Base-by-base conservation (phyloP, 1,140 invertebrate species). In the Mesaphorura yosii region DNA sequence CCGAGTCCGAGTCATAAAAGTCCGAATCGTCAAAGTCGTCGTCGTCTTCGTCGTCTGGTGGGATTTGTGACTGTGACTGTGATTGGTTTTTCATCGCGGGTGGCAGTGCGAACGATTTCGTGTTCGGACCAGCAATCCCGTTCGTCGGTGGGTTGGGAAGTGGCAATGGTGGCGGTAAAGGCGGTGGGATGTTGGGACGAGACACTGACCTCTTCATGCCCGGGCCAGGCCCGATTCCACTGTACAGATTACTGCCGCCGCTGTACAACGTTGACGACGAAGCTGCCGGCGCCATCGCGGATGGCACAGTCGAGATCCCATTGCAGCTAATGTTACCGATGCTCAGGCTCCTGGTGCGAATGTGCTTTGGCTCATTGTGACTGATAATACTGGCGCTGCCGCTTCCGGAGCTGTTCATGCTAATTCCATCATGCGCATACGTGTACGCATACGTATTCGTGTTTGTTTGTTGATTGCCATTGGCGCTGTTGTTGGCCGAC, bases 1-100 rank as follows among this genome's bases (percentile, higher is more conserved):
- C 61, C 2, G 57, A 59, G 27, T 59, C 61, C 20, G 61, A 59
- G 37, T 63, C 61, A 42, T 59, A 63, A 47, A 63, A 63, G 45
- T 63, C 61, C 6, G 61, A 63, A 40, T 63, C 61, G 12, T 63
- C 61, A 48, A 44, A 53, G 26, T 62, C 60, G 50, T 56, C 51
- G 3, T 53, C 49, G 45, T 41, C 48, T 29, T 56, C 48, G 10
- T 10, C 10, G n/a, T 34, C 10, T 34, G 31, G 31, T 10, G n/a
- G 10, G 31, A 34, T 34, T 34, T 34, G 10, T 10, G 10, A 10
- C n/a, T 10, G 10, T 10, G 10, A n/a, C n/a, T 34, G 29, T 22
- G 22, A n/a, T 20, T 25, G 15, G n/a, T n/a, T n/a, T n/a, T n/a
- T n/a, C n/a, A n/a, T n/a, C n/a, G n/a, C n/a, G n/a, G n/a, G n/a